phyloP scores from a whole-genome alignment of 64 coral and sea anemone genomes.

The Montipora sp. region DNA sequence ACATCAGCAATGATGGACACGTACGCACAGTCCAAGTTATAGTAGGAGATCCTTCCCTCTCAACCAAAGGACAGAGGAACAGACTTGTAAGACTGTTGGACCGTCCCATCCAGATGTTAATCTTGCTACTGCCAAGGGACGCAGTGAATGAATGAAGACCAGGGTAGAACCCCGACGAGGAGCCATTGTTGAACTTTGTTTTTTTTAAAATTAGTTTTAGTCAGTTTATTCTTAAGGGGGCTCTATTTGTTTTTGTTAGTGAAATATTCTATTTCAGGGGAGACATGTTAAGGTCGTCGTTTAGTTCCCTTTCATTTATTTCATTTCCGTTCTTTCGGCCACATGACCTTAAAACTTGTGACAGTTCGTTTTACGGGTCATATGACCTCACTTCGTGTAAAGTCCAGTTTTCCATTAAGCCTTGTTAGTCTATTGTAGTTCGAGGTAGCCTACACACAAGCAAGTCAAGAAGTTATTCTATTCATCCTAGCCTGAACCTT shows the following conservation, averaged over 20 bases:
- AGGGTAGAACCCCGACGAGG: constrained; percentile 37
- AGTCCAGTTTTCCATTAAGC: too few species aligned
- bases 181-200: constrained; percentile 28
- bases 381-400: too few species aligned
- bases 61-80: background rate
- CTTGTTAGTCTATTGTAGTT: too few species aligned
- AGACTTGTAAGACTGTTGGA: constrained; percentile 3
- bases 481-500: too few species aligned
- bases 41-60: background rate
- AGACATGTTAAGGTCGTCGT: background rate
- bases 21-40: constrained; percentile 21
- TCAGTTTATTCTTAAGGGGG: too few species aligned
- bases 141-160: constrained; percentile 16
- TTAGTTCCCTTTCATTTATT: too few species aligned
- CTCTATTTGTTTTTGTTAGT: background rate
- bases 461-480: too few species aligned
- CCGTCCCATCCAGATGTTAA: constrained; percentile 28
- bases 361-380: too few species aligned
- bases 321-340: too few species aligned
- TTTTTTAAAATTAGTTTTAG: background rate
- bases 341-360: too few species aligned
- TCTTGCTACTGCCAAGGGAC: background rate
- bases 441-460: too few species aligned
- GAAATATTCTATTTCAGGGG: background rate
- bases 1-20: background rate